These are phyloP conservation scores for Melanargia galathea DNA, from an alignment of 2,888 invertebrate species.

Conservation along the genomic window DNA sequence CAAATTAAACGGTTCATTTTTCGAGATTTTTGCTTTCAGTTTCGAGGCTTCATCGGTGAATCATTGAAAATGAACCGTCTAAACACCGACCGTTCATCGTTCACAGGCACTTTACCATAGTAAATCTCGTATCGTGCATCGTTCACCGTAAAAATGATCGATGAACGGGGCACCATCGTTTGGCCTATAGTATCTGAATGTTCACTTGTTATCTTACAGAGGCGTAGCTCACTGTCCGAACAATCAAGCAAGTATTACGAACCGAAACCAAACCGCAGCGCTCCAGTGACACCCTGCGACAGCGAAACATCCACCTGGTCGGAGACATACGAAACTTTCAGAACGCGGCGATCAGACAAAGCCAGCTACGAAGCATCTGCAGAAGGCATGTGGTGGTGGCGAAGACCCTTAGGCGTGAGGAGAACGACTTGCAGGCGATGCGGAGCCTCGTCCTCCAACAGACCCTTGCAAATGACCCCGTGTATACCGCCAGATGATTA, in stretches of 20 bases:
- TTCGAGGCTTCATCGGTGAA: no score
- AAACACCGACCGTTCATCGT: no score
- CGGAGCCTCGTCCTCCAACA: slow-evolving; percentile 63
- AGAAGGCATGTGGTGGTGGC: slow-evolving; percentile 64
- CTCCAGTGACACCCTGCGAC: slow-evolving; percentile 76
- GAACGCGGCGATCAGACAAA: slow-evolving; percentile 52
- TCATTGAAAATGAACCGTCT: no score
- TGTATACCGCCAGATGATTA: slow-evolving; percentile 51
- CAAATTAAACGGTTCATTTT: no score
- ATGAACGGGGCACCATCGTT: no score
- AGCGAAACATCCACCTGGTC: slow-evolving; percentile 70
- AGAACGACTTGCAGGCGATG: slow-evolving; percentile 62
- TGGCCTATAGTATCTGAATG: no score
- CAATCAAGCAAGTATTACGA: slow-evolving; percentile 55
- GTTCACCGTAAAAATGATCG: no score
- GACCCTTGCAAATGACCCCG: slow-evolving; percentile 65
- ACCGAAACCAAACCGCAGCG: slow-evolving; percentile 68
- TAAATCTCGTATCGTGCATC: no score
- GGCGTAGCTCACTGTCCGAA: slow-evolving; percentile 71
- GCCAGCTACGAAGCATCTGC: slow-evolving; percentile 53
- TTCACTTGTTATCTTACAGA: slow-evolving; percentile 54
- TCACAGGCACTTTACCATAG: no score
- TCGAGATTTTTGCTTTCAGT: no score
- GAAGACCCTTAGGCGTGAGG: slow-evolving; percentile 59
- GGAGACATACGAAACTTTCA: slow-evolving; percentile 42